Evolutionary conservation across 2,113 vertebrate species (phyloP).

Genomic region (Asarcornis scutulata): DNA sequence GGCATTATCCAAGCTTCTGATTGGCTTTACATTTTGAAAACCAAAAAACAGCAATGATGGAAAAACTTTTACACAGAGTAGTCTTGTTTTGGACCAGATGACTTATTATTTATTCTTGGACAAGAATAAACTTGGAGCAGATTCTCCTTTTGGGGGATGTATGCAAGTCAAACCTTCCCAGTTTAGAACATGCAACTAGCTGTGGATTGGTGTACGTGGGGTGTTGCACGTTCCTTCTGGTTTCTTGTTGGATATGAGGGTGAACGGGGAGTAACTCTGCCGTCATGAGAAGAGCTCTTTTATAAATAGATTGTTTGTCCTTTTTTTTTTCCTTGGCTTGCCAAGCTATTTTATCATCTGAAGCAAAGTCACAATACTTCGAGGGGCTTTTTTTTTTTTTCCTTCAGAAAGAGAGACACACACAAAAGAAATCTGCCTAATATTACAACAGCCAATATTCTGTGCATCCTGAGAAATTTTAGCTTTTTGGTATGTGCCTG

Average conservation of each 20-base stretch:
- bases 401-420: not conserved
- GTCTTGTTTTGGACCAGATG: constrained; percentile 3
- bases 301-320: not conserved
- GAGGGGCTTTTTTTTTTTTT: not conserved
- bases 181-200: not conserved
- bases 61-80: not conserved
- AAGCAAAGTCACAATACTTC: not conserved
- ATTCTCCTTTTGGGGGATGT: not conserved
- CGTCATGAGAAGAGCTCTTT: not conserved
- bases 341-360: not conserved
- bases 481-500: not conserved
- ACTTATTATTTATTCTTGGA: constrained; percentile 54
- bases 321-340: not conserved
- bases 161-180: not conserved
- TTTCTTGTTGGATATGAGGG: not conserved
- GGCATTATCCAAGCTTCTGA: not conserved
- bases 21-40: not conserved
- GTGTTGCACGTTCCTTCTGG: not conserved
- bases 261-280: not conserved
- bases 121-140: constrained; percentile 31
- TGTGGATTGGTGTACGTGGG: not conserved
- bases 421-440: not conserved
- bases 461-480: not conserved
- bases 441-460: not conserved
- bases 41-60: not conserved